Base-by-base conservation (phyloP, 2,797 vertebrate species). In the Phylloscopus collybita region DNA sequence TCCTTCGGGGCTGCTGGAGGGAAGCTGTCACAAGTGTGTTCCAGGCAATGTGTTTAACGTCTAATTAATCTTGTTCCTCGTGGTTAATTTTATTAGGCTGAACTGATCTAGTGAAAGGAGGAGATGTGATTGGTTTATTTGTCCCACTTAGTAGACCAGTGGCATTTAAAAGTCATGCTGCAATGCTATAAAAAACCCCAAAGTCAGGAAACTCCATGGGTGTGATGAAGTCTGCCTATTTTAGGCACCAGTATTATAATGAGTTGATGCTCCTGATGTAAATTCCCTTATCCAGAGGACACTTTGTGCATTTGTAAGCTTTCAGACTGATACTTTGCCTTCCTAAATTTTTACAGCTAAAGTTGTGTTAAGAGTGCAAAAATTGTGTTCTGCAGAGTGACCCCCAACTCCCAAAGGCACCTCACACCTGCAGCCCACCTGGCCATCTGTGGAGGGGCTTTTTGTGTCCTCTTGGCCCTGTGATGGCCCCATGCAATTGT, bases 41-140 rank as follows among this genome's bases (percentile, higher is more conserved):
- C 42, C 85, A 72, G 79, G 53, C 57, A 88, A 40, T 23, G 30
- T 51, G 51, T 72, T 94, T 86, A 92, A 81, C 6, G 2, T 80
- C 86, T 64, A 90, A 74, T 91, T 93, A 87, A 74, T 91, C 75
- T 90, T 86, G 30, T 88, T 95, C 42, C 72, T 90, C 6, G 0
- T 49, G 50, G 42, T 53, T 74, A 61, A 76, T 84, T 96, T 90
- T 80, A 71, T 88, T 86, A 57, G 34, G 38, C 42, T 91, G 85
- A 93, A 49, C 75, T 86, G 82, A 69, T 86, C 40, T 72, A 51
- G 22, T 78, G 61, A 80, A 93, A 80, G 30, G 27, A 86, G 47
- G 3, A 59, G 44, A 10, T 76, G 42, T 6, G 13, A 66, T 56
- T 81, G 44, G 66, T 75, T 90, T 93, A 59, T 90, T 94, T 93